Evolutionary conservation across 2,888 invertebrate species (phyloP).

Genomic region (Drosophila paranaensis): DNA sequence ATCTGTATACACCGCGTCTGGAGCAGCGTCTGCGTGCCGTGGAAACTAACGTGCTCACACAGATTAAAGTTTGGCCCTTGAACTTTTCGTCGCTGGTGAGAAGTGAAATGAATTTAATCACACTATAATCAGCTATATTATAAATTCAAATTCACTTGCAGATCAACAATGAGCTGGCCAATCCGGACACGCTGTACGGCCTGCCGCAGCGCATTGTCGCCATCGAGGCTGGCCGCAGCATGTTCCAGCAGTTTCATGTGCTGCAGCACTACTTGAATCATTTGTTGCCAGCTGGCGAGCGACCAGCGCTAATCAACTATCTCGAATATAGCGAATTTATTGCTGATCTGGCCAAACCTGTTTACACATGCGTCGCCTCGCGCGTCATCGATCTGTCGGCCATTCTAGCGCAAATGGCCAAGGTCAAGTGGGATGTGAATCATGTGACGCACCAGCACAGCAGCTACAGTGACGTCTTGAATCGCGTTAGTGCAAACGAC

Average conservation of each 20-base stretch:
- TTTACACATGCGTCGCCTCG: slow-evolving; percentile 94
- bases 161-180: slow-evolving; percentile 88
- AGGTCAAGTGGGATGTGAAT: slow-evolving; percentile 97
- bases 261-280: slow-evolving; percentile 94
- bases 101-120: neutral
- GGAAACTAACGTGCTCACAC: slow-evolving; percentile 88
- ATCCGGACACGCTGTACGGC: slow-evolving; percentile 91
- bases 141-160: slow-evolving; percentile 33
- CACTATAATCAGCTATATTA: neutral
- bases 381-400: slow-evolving; percentile 91
- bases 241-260: slow-evolving; percentile 94
- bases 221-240: slow-evolving; percentile 95
- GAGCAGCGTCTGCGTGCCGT: slow-evolving; percentile 91
- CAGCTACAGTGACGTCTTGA: slow-evolving; percentile 92
- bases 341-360: slow-evolving; percentile 91
- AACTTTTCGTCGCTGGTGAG: slow-evolving; percentile 84
- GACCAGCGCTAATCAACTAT: slow-evolving; percentile 89
- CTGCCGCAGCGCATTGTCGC: slow-evolving; percentile 94
- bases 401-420: slow-evolving; percentile 93
- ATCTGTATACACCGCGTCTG: slow-evolving; percentile 87
- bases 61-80: slow-evolving; percentile 84
- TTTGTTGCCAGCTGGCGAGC: slow-evolving; percentile 90
- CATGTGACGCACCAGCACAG: slow-evolving; percentile 98
- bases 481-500: slow-evolving; percentile 85
- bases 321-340: slow-evolving; percentile 83